Percentiles rank a stretch among this genome's conserved stretches.
Conservation (phyloP, 1,140 invertebrate genomes). For the Lordiphosa clarofinis region DNA sequence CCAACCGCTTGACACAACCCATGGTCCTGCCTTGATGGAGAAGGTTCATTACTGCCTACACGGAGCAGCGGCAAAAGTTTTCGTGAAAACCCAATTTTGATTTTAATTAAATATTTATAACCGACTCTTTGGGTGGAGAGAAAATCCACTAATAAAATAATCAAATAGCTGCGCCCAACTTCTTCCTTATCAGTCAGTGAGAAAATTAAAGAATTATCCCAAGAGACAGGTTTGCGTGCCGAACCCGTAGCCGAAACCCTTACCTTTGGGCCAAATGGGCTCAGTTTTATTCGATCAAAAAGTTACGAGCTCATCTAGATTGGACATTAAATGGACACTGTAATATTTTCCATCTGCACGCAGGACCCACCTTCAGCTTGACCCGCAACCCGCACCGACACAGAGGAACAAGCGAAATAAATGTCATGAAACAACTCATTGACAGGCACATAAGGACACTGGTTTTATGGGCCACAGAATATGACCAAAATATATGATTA, state of each 20-base stretch:
- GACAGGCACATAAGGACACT: slow-evolving; percentile 80
- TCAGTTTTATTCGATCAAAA: slow-evolving; percentile 79
- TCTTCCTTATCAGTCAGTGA: slow-evolving; percentile 75
- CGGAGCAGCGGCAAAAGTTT: background rate
- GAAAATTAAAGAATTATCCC: slow-evolving; percentile 78
- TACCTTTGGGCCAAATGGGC: slow-evolving; percentile 29
- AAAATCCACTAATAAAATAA: slow-evolving; percentile 65
- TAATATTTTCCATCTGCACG: slow-evolving; percentile 79
- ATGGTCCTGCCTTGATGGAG: too few species aligned
- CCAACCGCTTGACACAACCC: slow-evolving; percentile 34
- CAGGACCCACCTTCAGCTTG: slow-evolving; percentile 32
- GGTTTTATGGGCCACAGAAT: slow-evolving; percentile 79
- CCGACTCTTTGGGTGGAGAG: slow-evolving; percentile 2
- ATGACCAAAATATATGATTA: slow-evolving; percentile 80
- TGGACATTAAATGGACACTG: slow-evolving; percentile 80
- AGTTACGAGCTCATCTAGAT: slow-evolving; percentile 79
- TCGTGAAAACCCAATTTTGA: slow-evolving; percentile 66
- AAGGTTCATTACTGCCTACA: too few species aligned
- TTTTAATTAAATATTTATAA: slow-evolving; percentile 76
- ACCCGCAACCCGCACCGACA: slow-evolving; percentile 10
- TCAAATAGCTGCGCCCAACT: slow-evolving; percentile 74
- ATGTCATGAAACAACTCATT: slow-evolving; percentile 80
- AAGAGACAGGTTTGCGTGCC: slow-evolving; percentile 61
- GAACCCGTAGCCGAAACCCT: slow-evolving; percentile 4
- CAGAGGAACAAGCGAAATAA: slow-evolving; percentile 67